Conservation (phyloP, 2,113 vertebrate species). For the Paramisgurnus dabryanus region DNA sequence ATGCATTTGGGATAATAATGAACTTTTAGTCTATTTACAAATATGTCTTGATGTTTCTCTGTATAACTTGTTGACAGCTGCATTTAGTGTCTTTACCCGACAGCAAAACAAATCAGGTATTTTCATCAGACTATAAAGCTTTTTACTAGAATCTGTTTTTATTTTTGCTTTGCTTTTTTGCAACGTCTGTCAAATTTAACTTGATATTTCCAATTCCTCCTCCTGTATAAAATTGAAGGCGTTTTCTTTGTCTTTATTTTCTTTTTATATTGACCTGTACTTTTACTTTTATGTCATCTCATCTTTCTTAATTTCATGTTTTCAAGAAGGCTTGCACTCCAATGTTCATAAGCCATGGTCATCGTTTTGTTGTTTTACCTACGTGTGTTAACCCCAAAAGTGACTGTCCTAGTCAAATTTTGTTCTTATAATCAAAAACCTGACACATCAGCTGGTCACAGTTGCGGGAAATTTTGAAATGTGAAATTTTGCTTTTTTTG, state of each 20-base stretch:
- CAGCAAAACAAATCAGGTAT: not conserved
- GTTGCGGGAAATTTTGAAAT: not conserved
- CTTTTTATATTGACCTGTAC: not conserved
- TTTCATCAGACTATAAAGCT: not conserved
- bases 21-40: not conserved
- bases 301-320: not conserved
- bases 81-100: not conserved
- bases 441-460: not conserved
- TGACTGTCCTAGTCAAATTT: not conserved
- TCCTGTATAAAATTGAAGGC: not conserved
- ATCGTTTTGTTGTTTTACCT: not conserved
- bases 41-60: not conserved
- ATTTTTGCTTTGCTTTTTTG: not conserved
- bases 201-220: not conserved
- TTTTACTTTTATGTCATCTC: not conserved
- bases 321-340: not conserved
- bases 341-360: not conserved
- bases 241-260: not conserved
- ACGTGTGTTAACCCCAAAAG: not conserved
- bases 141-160: not conserved
- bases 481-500: not conserved
- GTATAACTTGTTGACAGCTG: not conserved
- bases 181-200: not conserved
- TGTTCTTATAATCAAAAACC: not conserved
- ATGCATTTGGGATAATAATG: slow-evolving; percentile 8